Conservation (phyloP, 2,797 vertebrate genomes). For the Morus bassanus region DNA sequence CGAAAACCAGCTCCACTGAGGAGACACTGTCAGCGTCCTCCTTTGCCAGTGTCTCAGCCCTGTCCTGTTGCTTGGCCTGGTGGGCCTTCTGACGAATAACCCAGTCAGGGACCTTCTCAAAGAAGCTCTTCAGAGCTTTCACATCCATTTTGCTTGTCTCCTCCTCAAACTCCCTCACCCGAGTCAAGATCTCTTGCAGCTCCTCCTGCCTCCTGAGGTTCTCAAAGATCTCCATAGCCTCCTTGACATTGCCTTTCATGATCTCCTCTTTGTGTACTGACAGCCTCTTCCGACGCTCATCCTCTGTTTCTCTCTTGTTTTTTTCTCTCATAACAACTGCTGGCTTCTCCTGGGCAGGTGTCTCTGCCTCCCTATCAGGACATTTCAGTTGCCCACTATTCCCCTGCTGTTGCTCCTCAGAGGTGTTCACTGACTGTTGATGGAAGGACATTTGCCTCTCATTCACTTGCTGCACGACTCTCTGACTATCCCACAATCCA, state of each 20-base stretch:
- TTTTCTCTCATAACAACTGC: slow-evolving; percentile 65
- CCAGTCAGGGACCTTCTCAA: slow-evolving; percentile 86
- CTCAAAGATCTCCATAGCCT: slow-evolving; percentile 86
- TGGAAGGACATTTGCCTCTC: slow-evolving; percentile 41
- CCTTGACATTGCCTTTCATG: slow-evolving; percentile 84
- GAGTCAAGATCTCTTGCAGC: slow-evolving; percentile 84
- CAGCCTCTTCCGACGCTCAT: slow-evolving; percentile 83
- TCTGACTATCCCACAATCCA: background rate
- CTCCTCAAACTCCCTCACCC: slow-evolving; percentile 86
- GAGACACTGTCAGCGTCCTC: slow-evolving; percentile 71
- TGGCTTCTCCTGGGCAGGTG: slow-evolving; percentile 14
- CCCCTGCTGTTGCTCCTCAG: background rate
- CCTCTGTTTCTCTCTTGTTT: slow-evolving; percentile 74
- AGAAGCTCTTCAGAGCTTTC: slow-evolving; percentile 80
- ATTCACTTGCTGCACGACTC: background rate
- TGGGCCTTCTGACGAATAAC: slow-evolving; percentile 65
- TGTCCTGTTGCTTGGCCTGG: slow-evolving; percentile 48
- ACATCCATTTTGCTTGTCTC: slow-evolving; percentile 83
- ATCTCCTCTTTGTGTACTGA: slow-evolving; percentile 92
- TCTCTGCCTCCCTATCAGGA: background rate
- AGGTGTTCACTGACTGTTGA: background rate
- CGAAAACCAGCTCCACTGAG: slow-evolving; percentile 86
- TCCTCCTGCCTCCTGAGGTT: slow-evolving; percentile 86
- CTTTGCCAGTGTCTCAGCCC: slow-evolving; percentile 1
- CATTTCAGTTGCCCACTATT: background rate